Conservation (phyloP, 1,140 invertebrate species). For the Cylas formicarius region DNA sequence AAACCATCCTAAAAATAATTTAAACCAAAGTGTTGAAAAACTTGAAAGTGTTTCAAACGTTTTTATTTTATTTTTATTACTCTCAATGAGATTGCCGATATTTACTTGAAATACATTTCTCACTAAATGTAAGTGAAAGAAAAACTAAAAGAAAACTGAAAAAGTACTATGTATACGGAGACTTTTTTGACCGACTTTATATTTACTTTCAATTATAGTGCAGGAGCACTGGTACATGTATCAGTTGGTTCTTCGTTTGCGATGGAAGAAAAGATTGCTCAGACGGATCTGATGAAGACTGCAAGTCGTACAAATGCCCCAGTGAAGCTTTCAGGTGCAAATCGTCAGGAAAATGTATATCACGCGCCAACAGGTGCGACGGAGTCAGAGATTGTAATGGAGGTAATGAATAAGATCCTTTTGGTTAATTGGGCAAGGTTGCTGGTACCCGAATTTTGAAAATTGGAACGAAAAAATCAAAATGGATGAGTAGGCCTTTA, state of each 20-base stretch:
- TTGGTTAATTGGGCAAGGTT: not conserved
- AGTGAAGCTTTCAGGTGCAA: conserved; percentile 59
- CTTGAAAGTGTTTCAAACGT: too few species aligned
- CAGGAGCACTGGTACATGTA: conserved; percentile 73
- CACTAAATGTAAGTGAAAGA: too few species aligned
- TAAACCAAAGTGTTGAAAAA: too few species aligned
- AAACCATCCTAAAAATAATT: not conserved
- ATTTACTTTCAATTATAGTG: conserved; percentile 53
- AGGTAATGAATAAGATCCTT: conserved; percentile 38
- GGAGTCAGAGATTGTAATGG: conserved; percentile 68
- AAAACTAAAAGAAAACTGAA: too few species aligned
- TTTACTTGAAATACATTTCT: too few species aligned
- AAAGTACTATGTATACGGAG: too few species aligned
- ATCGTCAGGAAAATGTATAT: conserved; percentile 63
- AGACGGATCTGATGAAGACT: conserved; percentile 79
- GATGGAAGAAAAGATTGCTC: conserved; percentile 82
- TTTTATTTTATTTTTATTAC: too few species aligned
- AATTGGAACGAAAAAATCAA: too few species aligned
- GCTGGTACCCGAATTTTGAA: too few species aligned
- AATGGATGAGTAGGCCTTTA: too few species aligned
- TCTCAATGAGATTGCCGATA: too few species aligned
- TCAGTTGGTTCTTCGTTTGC: conserved; percentile 87
- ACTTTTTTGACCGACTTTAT: not conserved
- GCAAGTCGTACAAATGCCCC: conserved; percentile 42
- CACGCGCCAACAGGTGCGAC: conserved; percentile 68